Conservation (phyloP, 2,113 vertebrate genomes). For the Chloebia gouldiae region DNA sequence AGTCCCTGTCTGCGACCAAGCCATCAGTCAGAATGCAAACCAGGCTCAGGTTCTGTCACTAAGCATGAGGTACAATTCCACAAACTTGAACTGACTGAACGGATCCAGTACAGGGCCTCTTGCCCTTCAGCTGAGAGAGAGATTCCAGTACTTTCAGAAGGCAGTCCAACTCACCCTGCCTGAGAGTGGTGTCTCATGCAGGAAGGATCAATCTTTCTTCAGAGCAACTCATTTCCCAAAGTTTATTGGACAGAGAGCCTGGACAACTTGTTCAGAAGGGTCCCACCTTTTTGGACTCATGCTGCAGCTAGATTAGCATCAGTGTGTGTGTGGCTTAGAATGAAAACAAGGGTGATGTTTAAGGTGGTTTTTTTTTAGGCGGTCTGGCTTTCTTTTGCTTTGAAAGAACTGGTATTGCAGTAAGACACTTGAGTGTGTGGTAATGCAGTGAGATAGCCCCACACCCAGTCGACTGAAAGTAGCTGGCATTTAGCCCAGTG, state of each 20-base stretch:
- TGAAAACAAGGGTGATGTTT: not conserved
- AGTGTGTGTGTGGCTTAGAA: not conserved
- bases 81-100: not conserved
- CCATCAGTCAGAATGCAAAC: not conserved
- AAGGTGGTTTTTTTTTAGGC: not conserved
- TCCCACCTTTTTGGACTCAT: not conserved
- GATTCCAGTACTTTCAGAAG: not conserved
- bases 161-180: not conserved
- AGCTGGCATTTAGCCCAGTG: conserved; percentile 20
- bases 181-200: not conserved
- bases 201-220: not conserved
- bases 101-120: not conserved
- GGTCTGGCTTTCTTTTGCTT: conserved; percentile 23
- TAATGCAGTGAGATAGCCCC: conserved; percentile 50
- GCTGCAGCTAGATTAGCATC: not conserved
- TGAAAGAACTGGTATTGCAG: conserved; percentile 3
- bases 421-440: conserved; percentile 47
- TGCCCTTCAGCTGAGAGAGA: not conserved
- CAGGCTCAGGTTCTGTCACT: not conserved
- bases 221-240: not conserved
- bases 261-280: not conserved
- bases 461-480: conserved; percentile 61
- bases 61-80: not conserved
- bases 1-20: not conserved
- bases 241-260: not conserved